phyloP scores from a whole-genome alignment of 2,797 vertebrate genomes.

The Amniataba percoides region DNA sequence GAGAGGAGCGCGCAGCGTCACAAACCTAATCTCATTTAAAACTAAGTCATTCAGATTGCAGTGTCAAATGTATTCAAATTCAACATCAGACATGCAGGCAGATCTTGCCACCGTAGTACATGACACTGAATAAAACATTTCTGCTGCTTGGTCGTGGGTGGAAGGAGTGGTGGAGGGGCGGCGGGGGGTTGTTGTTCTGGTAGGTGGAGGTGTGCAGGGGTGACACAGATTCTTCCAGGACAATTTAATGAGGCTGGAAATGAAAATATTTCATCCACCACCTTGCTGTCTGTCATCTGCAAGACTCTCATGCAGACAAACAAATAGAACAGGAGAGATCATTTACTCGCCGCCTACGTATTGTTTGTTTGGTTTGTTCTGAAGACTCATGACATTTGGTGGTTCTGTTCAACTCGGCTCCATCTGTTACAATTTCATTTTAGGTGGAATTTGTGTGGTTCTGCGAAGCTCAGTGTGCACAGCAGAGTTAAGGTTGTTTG shows the following conservation, averaged over 20 bases:
- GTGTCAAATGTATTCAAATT: conserved; percentile 73
- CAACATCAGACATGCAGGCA: conserved; percentile 51
- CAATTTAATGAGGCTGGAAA: conserved; percentile 48
- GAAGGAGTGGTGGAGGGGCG: conserved; percentile 5
- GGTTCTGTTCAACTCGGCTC: conserved; percentile 26
- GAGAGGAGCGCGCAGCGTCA: conserved; percentile 14
- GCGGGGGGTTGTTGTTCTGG: no score
- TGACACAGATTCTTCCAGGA: conserved; percentile 44
- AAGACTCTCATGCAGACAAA: conserved; percentile 16
- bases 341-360: conserved; percentile 13
- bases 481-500: not conserved
- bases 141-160: conserved; percentile 23
- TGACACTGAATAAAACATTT: conserved; percentile 76
- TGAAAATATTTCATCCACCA: conserved; percentile 33
- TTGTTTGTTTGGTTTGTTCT: conserved; percentile 23
- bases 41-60: conserved; percentile 45
- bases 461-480: not conserved
- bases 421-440: conserved; percentile 40
- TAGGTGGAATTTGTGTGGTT: conserved; percentile 3
- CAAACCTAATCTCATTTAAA: conserved; percentile 60
- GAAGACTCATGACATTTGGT: conserved; percentile 24
- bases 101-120: conserved; percentile 32
- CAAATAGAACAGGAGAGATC: conserved; percentile 19
- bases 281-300: conserved; percentile 31
- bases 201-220: conserved; percentile 43